Percentiles rank a stretch among this genome's conserved stretches.
phyloP scores from a whole-genome alignment of 2,888 invertebrate genomes.

The Chrysolina americana region DNA sequence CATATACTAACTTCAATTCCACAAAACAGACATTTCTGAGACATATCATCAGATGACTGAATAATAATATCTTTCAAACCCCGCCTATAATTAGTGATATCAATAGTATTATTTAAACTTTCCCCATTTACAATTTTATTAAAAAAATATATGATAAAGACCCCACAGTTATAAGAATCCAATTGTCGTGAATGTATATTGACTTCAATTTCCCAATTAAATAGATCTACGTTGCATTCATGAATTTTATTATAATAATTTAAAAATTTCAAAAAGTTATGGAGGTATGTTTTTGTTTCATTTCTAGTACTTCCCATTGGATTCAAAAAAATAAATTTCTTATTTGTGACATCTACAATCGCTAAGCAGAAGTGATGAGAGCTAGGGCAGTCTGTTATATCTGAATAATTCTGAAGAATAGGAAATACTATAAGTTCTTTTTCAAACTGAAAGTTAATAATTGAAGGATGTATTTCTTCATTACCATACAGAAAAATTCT shows the following conservation, averaged over 20 bases:
- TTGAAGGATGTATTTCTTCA: neutral
- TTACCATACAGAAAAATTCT: slow-evolving; percentile 11
- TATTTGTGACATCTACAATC: neutral
- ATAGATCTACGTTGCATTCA: neutral
- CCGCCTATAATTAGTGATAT: slow-evolving; percentile 22
- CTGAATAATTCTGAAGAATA: slow-evolving; percentile 26
- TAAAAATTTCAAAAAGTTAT: slow-evolving; percentile 5
- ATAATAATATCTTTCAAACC: slow-evolving; percentile 4
- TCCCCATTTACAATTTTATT: slow-evolving; percentile 23
- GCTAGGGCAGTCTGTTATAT: neutral
- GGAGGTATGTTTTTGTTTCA: slow-evolving; percentile 10
- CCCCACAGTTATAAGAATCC: slow-evolving; percentile 23
- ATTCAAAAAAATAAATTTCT: slow-evolving; percentile 31
- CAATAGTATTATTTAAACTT: neutral
- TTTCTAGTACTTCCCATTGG: neutral
- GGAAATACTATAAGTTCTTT: slow-evolving; percentile 20
- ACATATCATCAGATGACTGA: slow-evolving; percentile 26
- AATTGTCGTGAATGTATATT: slow-evolving; percentile 17
- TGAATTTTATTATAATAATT: neutral
- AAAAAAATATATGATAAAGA: too few species aligned
- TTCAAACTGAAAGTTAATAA: neutral
- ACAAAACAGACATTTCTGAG: slow-evolving; percentile 21
- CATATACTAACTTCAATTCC: slow-evolving; percentile 12
- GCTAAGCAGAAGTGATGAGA: slow-evolving; percentile 29
- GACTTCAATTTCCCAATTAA: slow-evolving; percentile 4